A percentile compares a stretch with the other conserved stretches of the same genome.
These are phyloP conservation scores for Dendrocopos noguchii DNA, from an alignment of 2,113 vertebrate species.

Conservation along the genomic window DNA sequence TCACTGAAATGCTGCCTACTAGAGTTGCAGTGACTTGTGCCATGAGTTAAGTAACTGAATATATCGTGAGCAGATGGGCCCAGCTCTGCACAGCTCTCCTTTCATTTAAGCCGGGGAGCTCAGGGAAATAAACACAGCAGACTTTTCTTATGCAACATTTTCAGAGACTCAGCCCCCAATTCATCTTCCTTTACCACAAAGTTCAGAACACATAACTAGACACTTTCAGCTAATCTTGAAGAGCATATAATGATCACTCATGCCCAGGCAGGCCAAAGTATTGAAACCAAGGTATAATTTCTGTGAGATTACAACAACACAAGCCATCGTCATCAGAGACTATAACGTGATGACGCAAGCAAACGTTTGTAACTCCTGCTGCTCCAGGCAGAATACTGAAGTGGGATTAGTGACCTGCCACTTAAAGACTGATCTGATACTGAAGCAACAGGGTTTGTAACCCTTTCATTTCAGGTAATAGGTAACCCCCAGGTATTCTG, in stretches of 20 bases:
- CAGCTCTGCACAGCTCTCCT: not conserved
- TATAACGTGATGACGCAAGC: slow-evolving; percentile 27
- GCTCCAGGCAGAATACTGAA: not conserved
- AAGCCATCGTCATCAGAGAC: slow-evolving; percentile 34
- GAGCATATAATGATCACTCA: slow-evolving; percentile 37
- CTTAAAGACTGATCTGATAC: not conserved
- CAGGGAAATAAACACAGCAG: not conserved
- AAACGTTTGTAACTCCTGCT: slow-evolving; percentile 48
- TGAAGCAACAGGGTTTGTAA: not conserved
- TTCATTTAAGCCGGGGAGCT: fast-evolving
- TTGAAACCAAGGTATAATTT: slow-evolving; percentile 43
- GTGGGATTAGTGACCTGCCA: not conserved
- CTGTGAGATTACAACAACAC: slow-evolving; percentile 39
- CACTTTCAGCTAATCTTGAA: slow-evolving; percentile 23
- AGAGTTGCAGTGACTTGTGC: not conserved
- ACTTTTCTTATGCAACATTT: not conserved
- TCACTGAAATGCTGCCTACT: not conserved
- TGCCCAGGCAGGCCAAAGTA: slow-evolving; percentile 15
- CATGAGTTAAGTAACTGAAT: not conserved
- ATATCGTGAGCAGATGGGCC: not conserved
- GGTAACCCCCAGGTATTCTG: not conserved
- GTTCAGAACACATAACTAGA: not conserved
- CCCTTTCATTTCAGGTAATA: not conserved
- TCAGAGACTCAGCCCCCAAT: not conserved
- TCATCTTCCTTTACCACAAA: not conserved